Conservation (phyloP, 2,888 invertebrate species). For the Tenthredo distinguenda region DNA sequence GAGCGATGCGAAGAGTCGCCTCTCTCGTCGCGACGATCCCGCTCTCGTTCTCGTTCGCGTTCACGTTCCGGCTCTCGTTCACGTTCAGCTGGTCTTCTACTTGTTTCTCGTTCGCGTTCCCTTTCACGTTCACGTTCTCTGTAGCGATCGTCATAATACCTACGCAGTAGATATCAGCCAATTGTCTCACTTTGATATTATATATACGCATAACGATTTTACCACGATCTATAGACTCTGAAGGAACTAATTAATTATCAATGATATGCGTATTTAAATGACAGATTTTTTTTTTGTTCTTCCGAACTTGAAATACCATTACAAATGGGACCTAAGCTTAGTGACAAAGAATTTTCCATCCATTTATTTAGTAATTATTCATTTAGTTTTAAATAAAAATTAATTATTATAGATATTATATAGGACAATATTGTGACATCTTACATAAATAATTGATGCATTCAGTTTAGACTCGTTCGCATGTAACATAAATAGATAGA, state of each 20-base stretch:
- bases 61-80: conserved; percentile 84
- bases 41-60: conserved; percentile 83
- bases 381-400: conserved; percentile 28
- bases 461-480: conserved; percentile 49
- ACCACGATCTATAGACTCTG: conserved; percentile 38
- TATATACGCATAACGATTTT: conserved; percentile 36
- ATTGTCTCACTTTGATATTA: conserved; percentile 61
- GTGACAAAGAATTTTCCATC: conserved; percentile 22
- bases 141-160: conserved; percentile 94
- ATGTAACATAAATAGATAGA: conserved; percentile 50
- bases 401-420: conserved; percentile 30
- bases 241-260: conserved; percentile 29
- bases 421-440: conserved; percentile 40
- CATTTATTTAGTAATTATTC: conserved; percentile 30
- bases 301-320: neutral
- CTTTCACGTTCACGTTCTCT: conserved; percentile 84
- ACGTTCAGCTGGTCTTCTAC: conserved; percentile 80
- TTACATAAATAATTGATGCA: conserved; percentile 48
- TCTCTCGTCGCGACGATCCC: conserved; percentile 83
- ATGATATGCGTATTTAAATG: conserved; percentile 43
- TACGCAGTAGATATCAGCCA: conserved; percentile 76
- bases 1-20: conserved; percentile 83
- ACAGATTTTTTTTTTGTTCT: neutral
- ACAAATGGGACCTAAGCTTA: conserved; percentile 29
- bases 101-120: conserved; percentile 81